Conservation (phyloP, 2,113 vertebrate species). For the Lamprotornis superbus region DNA sequence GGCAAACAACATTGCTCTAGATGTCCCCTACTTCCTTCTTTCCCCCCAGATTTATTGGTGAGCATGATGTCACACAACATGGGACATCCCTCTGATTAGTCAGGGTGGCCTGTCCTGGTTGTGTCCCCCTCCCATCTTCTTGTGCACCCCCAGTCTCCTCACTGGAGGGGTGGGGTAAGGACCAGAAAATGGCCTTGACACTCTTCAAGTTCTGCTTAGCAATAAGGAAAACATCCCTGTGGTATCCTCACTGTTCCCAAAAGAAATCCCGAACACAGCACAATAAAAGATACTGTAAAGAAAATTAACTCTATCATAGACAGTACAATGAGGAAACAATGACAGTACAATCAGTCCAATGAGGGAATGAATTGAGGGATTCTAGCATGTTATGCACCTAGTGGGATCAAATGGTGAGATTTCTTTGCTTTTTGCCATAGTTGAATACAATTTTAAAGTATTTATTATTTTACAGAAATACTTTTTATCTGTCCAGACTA, state of each 20-base stretch:
- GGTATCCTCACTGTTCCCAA: neutral
- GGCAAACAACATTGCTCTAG: accelerated
- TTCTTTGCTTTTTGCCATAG: neutral
- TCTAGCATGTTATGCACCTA: neutral
- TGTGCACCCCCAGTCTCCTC: neutral
- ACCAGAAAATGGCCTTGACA: neutral
- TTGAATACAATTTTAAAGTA: neutral
- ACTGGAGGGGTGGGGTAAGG: accelerated
- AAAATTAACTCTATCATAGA: neutral
- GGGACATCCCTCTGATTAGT: neutral
- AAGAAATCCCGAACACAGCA: neutral
- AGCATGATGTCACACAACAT: neutral
- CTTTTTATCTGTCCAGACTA: neutral
- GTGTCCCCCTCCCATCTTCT: neutral
- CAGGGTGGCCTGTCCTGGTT: neutral
- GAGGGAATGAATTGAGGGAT: neutral
- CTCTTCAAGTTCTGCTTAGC: neutral
- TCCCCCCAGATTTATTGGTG: neutral
- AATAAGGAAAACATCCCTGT: neutral
- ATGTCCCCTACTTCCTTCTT: neutral
- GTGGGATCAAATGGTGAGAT: neutral
- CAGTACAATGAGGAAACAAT: neutral
- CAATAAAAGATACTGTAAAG: neutral
- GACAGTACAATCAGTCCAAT: neutral
- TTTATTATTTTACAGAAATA: neutral